Conservation (phyloP, 2,113 vertebrate genomes). For the Laticauda colubrina region DNA sequence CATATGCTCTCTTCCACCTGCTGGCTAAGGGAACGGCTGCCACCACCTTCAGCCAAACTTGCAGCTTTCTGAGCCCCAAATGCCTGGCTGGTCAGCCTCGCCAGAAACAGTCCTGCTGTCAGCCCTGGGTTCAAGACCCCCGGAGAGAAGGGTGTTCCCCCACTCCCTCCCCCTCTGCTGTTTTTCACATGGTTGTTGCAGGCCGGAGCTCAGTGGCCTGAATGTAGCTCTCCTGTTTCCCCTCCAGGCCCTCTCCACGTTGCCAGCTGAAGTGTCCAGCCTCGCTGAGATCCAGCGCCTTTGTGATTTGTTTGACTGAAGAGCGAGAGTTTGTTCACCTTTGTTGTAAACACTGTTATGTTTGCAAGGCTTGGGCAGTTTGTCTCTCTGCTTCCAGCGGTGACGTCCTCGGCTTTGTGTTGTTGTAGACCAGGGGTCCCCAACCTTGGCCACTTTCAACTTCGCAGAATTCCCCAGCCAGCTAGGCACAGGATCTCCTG, state of each 20-base stretch:
- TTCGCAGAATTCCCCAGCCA: too few relatives aligned
- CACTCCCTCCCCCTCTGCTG: not conserved
- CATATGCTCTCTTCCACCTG: not conserved
- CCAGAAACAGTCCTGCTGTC: too few relatives aligned
- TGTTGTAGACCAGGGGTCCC: not conserved
- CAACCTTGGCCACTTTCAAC: too few relatives aligned
- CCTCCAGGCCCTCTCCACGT: not conserved
- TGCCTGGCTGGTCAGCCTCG: not conserved
- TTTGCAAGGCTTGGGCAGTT: not conserved
- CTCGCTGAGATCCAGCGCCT: slow-evolving; percentile 61
- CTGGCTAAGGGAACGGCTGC: not conserved
- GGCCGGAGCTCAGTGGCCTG: not conserved
- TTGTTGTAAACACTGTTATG: not conserved
- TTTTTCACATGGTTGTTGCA: not conserved
- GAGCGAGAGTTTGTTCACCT: not conserved
- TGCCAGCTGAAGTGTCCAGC: not conserved
- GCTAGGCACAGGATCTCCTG: not conserved
- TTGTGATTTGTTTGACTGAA: slow-evolving; percentile 39
- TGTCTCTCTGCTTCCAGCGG: not conserved
- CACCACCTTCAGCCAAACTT: not conserved
- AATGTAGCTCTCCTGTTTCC: not conserved
- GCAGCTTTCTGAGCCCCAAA: not conserved
- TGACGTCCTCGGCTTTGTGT: not conserved
- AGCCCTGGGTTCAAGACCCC: not conserved
- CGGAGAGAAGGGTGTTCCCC: not conserved